These are phyloP conservation scores for Nibea coibor DNA, from an alignment of 2,113 vertebrate species.

Conservation along the genomic window DNA sequence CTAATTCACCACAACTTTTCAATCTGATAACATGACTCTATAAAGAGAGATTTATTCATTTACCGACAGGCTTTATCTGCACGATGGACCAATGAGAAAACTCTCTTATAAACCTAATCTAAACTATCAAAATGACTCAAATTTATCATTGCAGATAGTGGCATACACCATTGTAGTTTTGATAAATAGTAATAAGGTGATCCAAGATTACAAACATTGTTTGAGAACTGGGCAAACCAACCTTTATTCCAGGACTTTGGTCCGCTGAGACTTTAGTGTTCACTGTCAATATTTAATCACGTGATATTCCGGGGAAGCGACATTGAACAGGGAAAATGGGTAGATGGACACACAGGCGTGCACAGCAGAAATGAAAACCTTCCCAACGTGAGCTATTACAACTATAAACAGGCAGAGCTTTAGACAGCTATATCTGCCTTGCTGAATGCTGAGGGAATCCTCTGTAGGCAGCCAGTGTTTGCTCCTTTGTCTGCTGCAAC, in stretches of 20 bases:
- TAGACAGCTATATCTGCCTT: slow-evolving; percentile 23
- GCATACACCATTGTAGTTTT: neutral
- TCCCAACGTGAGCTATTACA: slow-evolving; percentile 1
- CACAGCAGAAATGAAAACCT: neutral
- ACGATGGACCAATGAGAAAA: neutral
- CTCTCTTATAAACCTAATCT: neutral
- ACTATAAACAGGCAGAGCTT: slow-evolving; percentile 34
- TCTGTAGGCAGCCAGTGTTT: slow-evolving; percentile 29
- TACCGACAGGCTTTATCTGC: slow-evolving; percentile 4
- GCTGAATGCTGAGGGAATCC: slow-evolving; percentile 33
- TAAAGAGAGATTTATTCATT: neutral
- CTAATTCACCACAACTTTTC: neutral
- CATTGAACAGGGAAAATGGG: neutral
- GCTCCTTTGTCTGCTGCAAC: slow-evolving; percentile 53
- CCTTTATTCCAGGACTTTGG: slow-evolving; percentile 44
- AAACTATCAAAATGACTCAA: neutral
- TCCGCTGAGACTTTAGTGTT: slow-evolving; percentile 8
- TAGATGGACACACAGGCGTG: neutral
- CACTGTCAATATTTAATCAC: slow-evolving; percentile 42
- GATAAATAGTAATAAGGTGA: slow-evolving; percentile 7
- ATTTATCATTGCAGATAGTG: neutral
- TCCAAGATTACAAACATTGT: slow-evolving; percentile 4
- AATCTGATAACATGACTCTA: neutral
- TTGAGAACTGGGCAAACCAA: slow-evolving; percentile 9
- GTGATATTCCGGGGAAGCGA: slow-evolving; percentile 19